Percentiles rank a stretch among this genome's conserved stretches.
Conservation (phyloP, 2,113 vertebrate species). For the Cervus canadensis region DNA sequence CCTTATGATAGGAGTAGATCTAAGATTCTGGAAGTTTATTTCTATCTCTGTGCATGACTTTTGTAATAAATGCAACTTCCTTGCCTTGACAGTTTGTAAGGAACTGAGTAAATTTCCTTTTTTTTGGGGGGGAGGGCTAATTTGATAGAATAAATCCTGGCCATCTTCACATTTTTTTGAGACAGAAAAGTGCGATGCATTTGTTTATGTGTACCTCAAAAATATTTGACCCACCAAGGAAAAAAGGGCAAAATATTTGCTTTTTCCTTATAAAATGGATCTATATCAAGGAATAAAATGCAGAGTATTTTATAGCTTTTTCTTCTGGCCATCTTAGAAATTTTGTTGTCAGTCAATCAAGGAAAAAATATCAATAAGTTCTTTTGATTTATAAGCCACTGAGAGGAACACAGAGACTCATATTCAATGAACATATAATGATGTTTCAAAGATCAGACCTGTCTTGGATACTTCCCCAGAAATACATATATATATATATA, state of each 20-base stretch:
- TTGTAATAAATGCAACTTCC: neutral
- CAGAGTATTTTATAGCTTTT: neutral
- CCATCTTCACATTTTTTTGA: neutral
- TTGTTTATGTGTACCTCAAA: neutral
- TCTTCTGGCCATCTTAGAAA: neutral
- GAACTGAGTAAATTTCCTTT: neutral
- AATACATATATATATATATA: neutral
- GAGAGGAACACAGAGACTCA: neutral
- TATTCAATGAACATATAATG: neutral
- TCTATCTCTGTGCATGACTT: neutral
- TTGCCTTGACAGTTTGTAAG: neutral
- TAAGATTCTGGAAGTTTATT: neutral
- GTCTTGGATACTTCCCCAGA: neutral
- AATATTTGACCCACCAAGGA: neutral
- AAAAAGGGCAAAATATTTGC: neutral
- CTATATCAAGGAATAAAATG: neutral
- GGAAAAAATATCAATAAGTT: neutral
- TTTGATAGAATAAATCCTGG: neutral
- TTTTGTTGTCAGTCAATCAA: neutral
- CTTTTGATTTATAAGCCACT: neutral
- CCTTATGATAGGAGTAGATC: neutral
- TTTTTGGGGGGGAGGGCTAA: neutral
- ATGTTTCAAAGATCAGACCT: neutral
- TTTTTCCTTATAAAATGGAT: neutral
- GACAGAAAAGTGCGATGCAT: neutral